These are phyloP conservation scores for Arrhopalites spinosus DNA, from an alignment of 2,888 invertebrate species.

Conservation along the genomic window DNA sequence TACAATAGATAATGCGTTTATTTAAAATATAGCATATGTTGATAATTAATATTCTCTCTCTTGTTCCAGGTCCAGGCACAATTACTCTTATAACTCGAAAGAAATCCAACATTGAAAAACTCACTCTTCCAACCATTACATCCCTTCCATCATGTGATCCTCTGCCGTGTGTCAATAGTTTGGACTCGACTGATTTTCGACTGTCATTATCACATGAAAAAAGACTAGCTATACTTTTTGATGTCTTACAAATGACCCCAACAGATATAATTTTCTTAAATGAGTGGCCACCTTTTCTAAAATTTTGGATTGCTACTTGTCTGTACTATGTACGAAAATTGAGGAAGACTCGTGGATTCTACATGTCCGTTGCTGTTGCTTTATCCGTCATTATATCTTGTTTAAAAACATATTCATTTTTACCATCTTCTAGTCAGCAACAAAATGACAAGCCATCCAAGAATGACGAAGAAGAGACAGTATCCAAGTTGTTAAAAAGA, in stretches of 20 bases:
- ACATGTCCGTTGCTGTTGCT: conserved; percentile 19
- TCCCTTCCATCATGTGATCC: neutral
- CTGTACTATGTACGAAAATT: conserved; percentile 36
- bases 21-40: too few species aligned
- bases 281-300: conserved; percentile 37
- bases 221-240: conserved; percentile 19
- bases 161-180: conserved; percentile 5
- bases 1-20: too few species aligned
- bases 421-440: neutral
- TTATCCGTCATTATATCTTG: conserved; percentile 23
- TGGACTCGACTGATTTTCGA: conserved; percentile 15
- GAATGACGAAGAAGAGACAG: neutral
- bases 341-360: conserved; percentile 2
- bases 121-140: conserved; percentile 11
- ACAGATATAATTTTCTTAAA: conserved; percentile 24
- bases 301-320: conserved; percentile 30
- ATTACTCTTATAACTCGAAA: conserved; percentile 38
- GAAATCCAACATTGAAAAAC: conserved; percentile 20
- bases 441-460: neutral
- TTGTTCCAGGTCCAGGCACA: neutral
- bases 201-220: conserved; percentile 9
- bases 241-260: conserved; percentile 19
- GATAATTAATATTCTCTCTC: too few species aligned
- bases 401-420: conserved; percentile 13
- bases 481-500: conserved; percentile 13